Conservation (phyloP, 2,888 invertebrate species). For the Thyatira batis region DNA sequence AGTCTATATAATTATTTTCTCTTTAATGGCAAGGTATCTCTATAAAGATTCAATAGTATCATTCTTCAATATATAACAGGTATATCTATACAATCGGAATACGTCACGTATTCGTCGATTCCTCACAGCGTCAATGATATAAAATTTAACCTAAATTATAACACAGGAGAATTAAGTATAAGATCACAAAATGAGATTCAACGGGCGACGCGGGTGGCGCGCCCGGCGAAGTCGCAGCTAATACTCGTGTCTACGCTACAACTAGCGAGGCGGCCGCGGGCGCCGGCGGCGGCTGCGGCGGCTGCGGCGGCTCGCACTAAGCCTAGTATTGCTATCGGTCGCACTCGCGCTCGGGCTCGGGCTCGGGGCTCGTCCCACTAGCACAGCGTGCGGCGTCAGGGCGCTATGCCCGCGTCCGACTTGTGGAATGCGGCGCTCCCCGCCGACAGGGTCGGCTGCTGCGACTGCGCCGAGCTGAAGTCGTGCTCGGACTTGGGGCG, state of each 20-base stretch:
- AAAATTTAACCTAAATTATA: slow-evolving; percentile 83
- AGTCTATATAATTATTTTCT: slow-evolving; percentile 80
- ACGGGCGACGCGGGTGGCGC: slow-evolving; percentile 70
- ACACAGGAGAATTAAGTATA: slow-evolving; percentile 83
- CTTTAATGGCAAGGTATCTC: slow-evolving; percentile 80
- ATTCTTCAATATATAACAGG: slow-evolving; percentile 79
- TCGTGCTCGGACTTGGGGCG: slow-evolving; percentile 93
- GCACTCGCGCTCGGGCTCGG: slow-evolving; percentile 30
- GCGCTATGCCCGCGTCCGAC: slow-evolving; percentile 91
- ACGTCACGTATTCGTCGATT: slow-evolving; percentile 74
- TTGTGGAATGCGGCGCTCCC: slow-evolving; percentile 87
- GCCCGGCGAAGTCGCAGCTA: slow-evolving; percentile 79
- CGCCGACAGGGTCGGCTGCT: slow-evolving; percentile 76
- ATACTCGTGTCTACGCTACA: slow-evolving; percentile 78
- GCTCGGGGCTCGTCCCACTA: slow-evolving; percentile 63
- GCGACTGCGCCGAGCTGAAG: slow-evolving; percentile 85
- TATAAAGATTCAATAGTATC: slow-evolving; percentile 81
- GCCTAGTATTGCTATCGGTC: slow-evolving; percentile 79
- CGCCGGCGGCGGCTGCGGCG: slow-evolving; percentile 27
- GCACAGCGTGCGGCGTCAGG: slow-evolving; percentile 87
- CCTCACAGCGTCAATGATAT: slow-evolving; percentile 82
- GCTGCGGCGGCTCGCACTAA: slow-evolving; percentile 70
- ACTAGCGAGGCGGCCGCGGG: slow-evolving; percentile 67
- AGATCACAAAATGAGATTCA: slow-evolving; percentile 83
- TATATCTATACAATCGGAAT: slow-evolving; percentile 77